Evolutionary conservation across 2,797 vertebrate genomes (phyloP).

Genomic region (Selene dorsalis): DNA sequence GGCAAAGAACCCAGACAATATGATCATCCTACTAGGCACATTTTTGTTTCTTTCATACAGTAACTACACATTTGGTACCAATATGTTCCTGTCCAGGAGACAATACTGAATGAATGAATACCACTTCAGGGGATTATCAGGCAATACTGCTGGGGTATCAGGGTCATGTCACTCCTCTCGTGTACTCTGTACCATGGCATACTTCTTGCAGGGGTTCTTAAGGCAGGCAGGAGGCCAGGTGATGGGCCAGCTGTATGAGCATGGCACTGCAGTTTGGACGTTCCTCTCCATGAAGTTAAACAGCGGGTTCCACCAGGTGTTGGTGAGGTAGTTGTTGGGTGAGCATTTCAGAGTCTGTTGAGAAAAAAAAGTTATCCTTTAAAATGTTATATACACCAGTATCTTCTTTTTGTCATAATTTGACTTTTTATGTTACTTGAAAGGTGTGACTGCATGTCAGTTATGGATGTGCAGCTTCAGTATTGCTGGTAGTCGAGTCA

Average conservation of each 20-base stretch:
- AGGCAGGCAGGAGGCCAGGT: conserved; percentile 95
- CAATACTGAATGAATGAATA: conserved; percentile 37
- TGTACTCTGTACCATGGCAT: conserved; percentile 93
- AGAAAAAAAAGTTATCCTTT: conserved; percentile 13
- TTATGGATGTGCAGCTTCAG: neutral
- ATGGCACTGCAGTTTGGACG: conserved; percentile 92
- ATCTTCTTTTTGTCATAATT: neutral
- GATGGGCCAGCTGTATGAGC: conserved; percentile 94
- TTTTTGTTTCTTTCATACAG: conserved; percentile 32
- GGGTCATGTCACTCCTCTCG: conserved; percentile 79
- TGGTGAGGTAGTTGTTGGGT: conserved; percentile 95
- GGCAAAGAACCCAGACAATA: conserved; percentile 51
- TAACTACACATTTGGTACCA: conserved; percentile 40
- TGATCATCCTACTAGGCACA: conserved; percentile 34
- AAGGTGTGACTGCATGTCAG: neutral
- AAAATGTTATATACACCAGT: neutral
- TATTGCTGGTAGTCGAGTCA: neutral
- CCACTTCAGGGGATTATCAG: conserved; percentile 21
- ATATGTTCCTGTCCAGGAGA: conserved; percentile 43
- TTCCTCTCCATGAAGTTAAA: conserved; percentile 98
- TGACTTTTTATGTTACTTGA: neutral
- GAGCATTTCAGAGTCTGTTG: conserved; percentile 92
- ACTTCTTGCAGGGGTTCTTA: conserved; percentile 96
- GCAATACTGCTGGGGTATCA: conserved; percentile 30
- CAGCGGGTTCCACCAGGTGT: conserved; percentile 97